Base-by-base conservation (phyloP, 2,113 vertebrate genomes). In the Prolemur simus region DNA sequence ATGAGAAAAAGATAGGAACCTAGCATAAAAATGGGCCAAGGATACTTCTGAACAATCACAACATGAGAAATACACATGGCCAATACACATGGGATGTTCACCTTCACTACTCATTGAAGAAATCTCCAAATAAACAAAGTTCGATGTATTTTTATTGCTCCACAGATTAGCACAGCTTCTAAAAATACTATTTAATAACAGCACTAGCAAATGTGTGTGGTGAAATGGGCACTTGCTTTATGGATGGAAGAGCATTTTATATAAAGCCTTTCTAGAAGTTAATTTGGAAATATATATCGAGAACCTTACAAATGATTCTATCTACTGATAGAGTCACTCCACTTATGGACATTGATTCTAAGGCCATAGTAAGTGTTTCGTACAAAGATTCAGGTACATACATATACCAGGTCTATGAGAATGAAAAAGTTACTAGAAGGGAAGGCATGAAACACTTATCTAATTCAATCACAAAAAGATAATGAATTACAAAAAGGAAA, bases 81-180 rank as follows among this genome's bases (percentile, higher is more conserved):
- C 6, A 11, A 14, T 4, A 23, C 17, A 18, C 0, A 18, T 0
- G 32, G 9, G 13, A 34, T 0, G 21, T 5, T 58, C 8, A 13
- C 2, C 5, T 7, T 58, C 34, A 9, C 23, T 4, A 10, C 17
- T 8, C 13, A n/a, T 0, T 2, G 12, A 54, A 25, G 68, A 86
- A 25, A 42, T 11, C 8, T 11, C 11, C 56, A n/a, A 15, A 52
- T 2, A 32, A 10, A 89, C 21, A 11, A 37, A 58, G 25, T 18
- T 4, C 0, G 12, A 20, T 29, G 10, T 1, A 0, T 8, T 78
- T 63, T 37, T 11, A 56, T 3, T 21, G 73, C 32, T 58, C 12
- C 32, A 21, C 2, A 15, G 23, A 71, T 42, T 4, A 64, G 37
- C 34, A 17, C 1, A 47, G 60, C 39, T 21, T 86, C 47, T 81